These are phyloP conservation scores for Pseudochirops corinnae DNA, from an alignment of 2,797 vertebrate species.

Conservation along the genomic window DNA sequence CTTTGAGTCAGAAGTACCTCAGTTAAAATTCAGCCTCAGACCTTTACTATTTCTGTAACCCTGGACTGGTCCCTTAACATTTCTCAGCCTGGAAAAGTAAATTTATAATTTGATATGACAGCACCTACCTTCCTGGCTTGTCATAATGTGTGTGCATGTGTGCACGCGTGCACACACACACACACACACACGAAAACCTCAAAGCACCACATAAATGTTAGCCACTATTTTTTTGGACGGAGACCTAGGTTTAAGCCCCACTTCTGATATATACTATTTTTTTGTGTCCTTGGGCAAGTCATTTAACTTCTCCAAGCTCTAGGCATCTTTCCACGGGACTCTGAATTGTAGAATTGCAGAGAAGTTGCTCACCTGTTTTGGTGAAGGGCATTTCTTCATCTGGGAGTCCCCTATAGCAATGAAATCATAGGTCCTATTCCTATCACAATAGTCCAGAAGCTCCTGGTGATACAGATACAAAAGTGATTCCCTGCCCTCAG, in stretches of 20 bases:
- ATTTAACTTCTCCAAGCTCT: background rate
- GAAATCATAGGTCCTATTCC: background rate
- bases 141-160: background rate
- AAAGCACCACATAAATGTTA: background rate
- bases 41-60: background rate
- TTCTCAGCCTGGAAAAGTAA: background rate
- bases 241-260: background rate
- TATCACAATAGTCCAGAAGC: background rate
- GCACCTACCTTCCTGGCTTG: background rate
- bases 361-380: background rate
- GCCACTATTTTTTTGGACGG: background rate
- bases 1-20: background rate
- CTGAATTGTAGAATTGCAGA: background rate
- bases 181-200: background rate
- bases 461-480: background rate
- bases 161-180: background rate
- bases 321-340: background rate
- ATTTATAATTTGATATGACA: background rate
- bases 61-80: background rate
- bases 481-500: background rate
- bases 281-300: background rate
- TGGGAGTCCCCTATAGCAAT: background rate
- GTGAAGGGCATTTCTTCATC: background rate
- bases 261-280: background rate
- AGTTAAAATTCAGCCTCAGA: background rate